These are phyloP conservation scores for Helleia helle DNA, from an alignment of 2,888 invertebrate genomes.

Conservation along the genomic window DNA sequence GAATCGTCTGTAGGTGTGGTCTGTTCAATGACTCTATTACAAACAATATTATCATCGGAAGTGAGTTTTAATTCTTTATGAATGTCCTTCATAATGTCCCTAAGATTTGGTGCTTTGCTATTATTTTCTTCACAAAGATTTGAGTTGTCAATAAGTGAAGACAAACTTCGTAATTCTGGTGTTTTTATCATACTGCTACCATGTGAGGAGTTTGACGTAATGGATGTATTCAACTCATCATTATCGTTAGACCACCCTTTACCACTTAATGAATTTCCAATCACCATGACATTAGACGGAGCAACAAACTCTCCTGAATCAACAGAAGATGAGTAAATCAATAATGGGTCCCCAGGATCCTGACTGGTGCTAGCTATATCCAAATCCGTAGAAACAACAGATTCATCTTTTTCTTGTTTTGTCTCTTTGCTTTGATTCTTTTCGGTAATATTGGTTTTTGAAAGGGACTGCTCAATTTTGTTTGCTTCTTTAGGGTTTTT, in stretches of 20 bases:
- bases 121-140: conserved; percentile 44
- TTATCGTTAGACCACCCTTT: conserved; percentile 80
- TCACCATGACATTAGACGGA: conserved; percentile 42
- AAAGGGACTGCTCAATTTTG: conserved; percentile 5
- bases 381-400: conserved; percentile 28
- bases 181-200: conserved; percentile 67
- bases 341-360: conserved; percentile 30
- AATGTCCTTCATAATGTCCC: conserved; percentile 75
- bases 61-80: conserved; percentile 55
- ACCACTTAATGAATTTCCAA: conserved; percentile 79
- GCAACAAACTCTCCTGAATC: conserved; percentile 48
- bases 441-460: conserved; percentile 22
- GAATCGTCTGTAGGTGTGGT: conserved; percentile 47
- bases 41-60: conserved; percentile 41
- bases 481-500: conserved; percentile 6
- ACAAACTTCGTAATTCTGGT: conserved; percentile 61
- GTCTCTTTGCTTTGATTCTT: too few relatives aligned
- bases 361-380: conserved; percentile 47
- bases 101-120: conserved; percentile 62
- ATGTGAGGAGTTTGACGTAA: conserved; percentile 67
- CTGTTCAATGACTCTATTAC: conserved; percentile 35
- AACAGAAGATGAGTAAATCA: conserved; percentile 42
- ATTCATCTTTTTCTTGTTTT: conserved; percentile 10
- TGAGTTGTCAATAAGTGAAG: conserved; percentile 54
- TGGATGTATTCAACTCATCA: conserved; percentile 66